Conservation (phyloP, 2,113 vertebrate genomes). For the Rhodinocichla rosea region DNA sequence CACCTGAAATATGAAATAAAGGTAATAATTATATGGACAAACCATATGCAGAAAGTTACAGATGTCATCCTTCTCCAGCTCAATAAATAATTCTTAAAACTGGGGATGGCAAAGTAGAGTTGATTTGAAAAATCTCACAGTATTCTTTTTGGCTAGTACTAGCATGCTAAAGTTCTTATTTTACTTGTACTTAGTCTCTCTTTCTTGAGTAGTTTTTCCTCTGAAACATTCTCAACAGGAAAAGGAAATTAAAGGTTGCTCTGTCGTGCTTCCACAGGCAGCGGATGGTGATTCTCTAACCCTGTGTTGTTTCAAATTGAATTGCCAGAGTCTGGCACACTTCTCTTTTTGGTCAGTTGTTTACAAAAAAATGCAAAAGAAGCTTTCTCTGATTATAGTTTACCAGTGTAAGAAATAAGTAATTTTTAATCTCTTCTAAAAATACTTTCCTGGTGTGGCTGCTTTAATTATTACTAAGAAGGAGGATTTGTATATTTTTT, state of each 20-base stretch:
- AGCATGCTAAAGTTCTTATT: not conserved
- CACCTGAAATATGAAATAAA: not conserved
- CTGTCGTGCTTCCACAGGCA: not conserved
- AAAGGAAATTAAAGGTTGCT: slow-evolving; percentile 5
- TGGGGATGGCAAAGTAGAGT: not conserved
- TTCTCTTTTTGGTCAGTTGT: not conserved
- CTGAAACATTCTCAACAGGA: not conserved
- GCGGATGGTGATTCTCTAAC: not conserved
- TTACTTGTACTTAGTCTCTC: not conserved
- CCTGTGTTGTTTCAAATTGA: not conserved
- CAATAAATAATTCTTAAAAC: not conserved
- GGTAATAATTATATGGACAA: not conserved
- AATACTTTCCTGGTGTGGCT: not conserved
- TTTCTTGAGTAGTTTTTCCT: not conserved
- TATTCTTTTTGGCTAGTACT: not conserved
- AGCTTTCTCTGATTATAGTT: not conserved
- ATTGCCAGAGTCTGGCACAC: not conserved
- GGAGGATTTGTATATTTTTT: not conserved
- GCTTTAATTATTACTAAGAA: not conserved
- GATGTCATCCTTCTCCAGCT: not conserved
- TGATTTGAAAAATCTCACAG: not conserved
- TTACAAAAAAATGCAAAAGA: not conserved
- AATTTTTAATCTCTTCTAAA: slow-evolving; percentile 28
- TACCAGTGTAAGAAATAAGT: not conserved
- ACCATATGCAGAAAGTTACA: not conserved